Percentiles rank a stretch among this genome's conserved stretches.
phyloP scores from a whole-genome alignment of 1,140 invertebrate genomes.

The Akabosia matsudoensis region DNA sequence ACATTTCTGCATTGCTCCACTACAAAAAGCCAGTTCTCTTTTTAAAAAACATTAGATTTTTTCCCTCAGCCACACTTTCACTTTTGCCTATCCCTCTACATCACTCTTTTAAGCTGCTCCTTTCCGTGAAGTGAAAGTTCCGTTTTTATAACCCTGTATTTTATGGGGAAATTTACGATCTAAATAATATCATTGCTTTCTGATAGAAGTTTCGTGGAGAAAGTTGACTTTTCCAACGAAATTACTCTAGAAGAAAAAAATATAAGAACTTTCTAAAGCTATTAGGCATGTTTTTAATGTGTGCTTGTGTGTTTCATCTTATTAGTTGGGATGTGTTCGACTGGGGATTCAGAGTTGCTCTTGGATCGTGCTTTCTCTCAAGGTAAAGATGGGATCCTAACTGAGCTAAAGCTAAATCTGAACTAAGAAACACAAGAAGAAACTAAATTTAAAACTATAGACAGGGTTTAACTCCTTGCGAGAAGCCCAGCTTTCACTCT shows the following conservation, averaged over 20 bases:
- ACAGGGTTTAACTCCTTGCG: too few species aligned
- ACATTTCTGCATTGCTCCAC: too few species aligned
- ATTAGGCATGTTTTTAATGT: slow-evolving; percentile 13
- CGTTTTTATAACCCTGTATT: slow-evolving; percentile 40
- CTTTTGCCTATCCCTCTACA: neutral
- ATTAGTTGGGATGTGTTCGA: too few species aligned
- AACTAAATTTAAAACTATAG: too few species aligned
- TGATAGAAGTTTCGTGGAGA: slow-evolving; percentile 18
- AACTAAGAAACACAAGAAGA: too few species aligned
- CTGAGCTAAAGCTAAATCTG: too few species aligned
- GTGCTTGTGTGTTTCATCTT: slow-evolving; percentile 6
- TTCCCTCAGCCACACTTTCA: neutral
- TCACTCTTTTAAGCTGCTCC: neutral
- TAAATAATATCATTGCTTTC: slow-evolving; percentile 37
- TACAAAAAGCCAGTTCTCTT: too few species aligned
- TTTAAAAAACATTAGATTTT: too few species aligned
- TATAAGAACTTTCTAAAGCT: slow-evolving; percentile 23
- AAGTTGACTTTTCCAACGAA: slow-evolving; percentile 19
- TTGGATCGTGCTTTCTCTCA: too few species aligned
- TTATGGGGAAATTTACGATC: slow-evolving; percentile 36
- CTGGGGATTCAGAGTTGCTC: too few species aligned
- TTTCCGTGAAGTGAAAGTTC: slow-evolving; percentile 29
- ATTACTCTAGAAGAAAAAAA: slow-evolving; percentile 11
- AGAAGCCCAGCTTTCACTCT: too few species aligned
- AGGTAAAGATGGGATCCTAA: too few species aligned